Conservation (phyloP, 2,113 vertebrate species). For the Microcebus lehilahytsara region DNA sequence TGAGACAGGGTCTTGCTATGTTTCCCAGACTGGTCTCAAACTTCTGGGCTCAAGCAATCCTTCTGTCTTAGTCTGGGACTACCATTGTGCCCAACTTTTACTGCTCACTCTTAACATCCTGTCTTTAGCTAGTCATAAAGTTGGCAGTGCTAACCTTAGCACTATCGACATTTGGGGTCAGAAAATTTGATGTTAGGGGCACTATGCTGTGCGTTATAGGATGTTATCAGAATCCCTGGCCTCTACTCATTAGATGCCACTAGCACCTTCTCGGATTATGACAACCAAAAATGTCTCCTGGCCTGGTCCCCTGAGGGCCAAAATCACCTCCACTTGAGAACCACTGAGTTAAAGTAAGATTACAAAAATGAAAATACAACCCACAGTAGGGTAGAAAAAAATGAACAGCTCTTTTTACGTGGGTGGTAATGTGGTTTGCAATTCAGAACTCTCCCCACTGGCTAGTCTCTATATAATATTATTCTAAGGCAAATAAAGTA, state of each 20-base stretch:
- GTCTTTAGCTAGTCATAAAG: background rate
- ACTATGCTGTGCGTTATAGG: accelerated
- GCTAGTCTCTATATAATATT: background rate
- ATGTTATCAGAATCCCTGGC: no score
- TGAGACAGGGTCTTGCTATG: no score
- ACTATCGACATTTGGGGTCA: background rate
- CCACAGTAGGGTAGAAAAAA: background rate
- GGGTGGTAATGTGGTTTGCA: background rate
- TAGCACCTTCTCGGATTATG: background rate
- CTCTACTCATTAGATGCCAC: background rate
- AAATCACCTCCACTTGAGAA: background rate
- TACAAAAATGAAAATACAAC: background rate
- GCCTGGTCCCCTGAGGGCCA: background rate
- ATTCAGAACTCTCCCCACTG: background rate
- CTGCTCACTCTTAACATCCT: background rate
- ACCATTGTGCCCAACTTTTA: no score
- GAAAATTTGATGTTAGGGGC: background rate
- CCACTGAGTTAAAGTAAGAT: background rate
- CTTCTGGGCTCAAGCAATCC: no score
- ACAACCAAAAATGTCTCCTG: background rate
- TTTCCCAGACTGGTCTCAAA: no score
- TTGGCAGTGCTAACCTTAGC: background rate
- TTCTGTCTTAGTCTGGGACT: no score
- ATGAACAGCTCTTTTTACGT: background rate
- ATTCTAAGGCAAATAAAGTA: background rate